Evolutionary conservation across 1,140 invertebrate genomes (phyloP), one percentile per base, ranked within the genome.

Genomic region (Ditylenchus dipsaci): DNA sequence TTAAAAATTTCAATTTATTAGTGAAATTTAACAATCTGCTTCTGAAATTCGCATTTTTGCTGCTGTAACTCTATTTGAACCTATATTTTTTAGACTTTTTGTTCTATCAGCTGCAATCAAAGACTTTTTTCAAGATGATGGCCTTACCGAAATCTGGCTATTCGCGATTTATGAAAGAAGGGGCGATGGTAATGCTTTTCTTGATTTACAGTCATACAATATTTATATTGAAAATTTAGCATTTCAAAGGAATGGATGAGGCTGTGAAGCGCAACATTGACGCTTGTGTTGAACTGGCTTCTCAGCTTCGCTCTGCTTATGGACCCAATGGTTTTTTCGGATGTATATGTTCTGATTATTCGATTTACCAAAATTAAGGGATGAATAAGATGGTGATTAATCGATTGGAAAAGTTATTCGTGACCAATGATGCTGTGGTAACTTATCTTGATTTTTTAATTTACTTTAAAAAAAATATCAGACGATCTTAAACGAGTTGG

Each of bases 311-410:
- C 67, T 92, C 94, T 42, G 91, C 94, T 13, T 98, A 95, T 86
- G 96, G 96, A 0, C 96, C 95, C 19, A 95, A 86, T 82, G 87
- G 69, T 71, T n/a, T 26, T 86, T 86, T 78, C 73, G 73, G 53
- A 43, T 60, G 47, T 43, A 15, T 21, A 1, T 68, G 8, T 26
- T 0, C 3, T 23, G 33, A 19, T 1, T 21, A 29, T 7, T 47
- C 0, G 11, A 38, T 38, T 38, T 38, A 38, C n/a, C n/a, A 38
- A 38, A 38, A 15, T 79, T 26, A 90, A 88, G 95, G 95, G 19
- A 95, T 97, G 90, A 98, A 97, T 84, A 99, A 99, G 87, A 97
- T 99, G 90, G 89, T 99, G 8, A 97, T 99, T 42, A 99, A 99
- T 85, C 94, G 97, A 81, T 87, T 98, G 73, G 95, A 97, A 79